These are phyloP conservation scores for Speoplatyrhinus poulsoni DNA, from an alignment of 2,113 vertebrate species.

Conservation along the genomic window DNA sequence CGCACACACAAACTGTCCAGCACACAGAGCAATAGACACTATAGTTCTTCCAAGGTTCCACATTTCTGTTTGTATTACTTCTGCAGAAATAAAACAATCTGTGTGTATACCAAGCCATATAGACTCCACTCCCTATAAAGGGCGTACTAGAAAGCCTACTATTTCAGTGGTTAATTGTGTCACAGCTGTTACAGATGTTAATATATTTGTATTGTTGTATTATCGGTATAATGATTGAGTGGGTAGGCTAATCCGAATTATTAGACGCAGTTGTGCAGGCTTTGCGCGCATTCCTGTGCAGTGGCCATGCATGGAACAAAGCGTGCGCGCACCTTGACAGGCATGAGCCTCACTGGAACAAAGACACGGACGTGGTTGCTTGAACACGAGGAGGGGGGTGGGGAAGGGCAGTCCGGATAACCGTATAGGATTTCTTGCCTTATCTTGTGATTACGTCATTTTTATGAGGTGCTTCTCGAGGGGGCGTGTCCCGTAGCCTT, in stretches of 20 bases:
- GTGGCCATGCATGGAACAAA: conserved; percentile 21
- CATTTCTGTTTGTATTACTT: conserved; percentile 48
- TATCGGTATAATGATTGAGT: too few species aligned
- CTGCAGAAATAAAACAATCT: neutral
- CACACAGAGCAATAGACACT: conserved; percentile 37
- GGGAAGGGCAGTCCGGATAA: conserved; percentile 30
- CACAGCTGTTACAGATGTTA: too few species aligned
- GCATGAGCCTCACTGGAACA: conserved; percentile 49
- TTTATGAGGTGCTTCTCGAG: conserved; percentile 29
- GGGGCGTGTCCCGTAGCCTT: conserved; percentile 51
- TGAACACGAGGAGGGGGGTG: conserved; percentile 10
- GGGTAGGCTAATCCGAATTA: too few species aligned
- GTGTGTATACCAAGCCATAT: conserved; percentile 23
- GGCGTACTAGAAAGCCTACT: too few species aligned
- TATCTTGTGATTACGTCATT: conserved; percentile 67
- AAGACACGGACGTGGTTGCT: conserved; percentile 61
- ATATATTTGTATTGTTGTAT: too few species aligned
- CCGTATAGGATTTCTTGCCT: conserved; percentile 48
- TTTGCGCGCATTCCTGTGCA: conserved; percentile 61
- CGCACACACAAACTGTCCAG: conserved; percentile 13
- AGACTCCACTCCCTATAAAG: conserved; percentile 13
- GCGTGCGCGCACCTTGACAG: conserved; percentile 31
- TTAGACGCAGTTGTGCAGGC: too few species aligned
- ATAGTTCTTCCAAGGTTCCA: conserved; percentile 41
- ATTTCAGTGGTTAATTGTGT: too few species aligned